These are phyloP conservation scores for Otolemur crassicaudatus DNA, from an alignment of 2,797 vertebrate genomes.

Conservation along the genomic window DNA sequence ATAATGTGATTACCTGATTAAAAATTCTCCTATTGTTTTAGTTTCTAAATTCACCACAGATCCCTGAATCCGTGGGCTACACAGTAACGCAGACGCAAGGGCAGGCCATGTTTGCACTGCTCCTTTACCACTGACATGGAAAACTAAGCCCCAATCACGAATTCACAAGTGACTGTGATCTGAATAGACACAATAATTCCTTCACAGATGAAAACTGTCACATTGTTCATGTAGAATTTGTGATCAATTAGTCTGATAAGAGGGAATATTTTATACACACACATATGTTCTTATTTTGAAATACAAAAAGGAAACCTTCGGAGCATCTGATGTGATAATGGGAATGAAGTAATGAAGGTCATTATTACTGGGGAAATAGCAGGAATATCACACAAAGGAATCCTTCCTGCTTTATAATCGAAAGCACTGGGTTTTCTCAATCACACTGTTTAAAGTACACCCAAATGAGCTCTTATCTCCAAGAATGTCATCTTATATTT, in stretches of 20 bases:
- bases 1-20: not conserved
- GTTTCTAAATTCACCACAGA: not conserved
- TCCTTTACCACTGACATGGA: not conserved
- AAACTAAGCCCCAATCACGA: not conserved
- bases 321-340: not conserved
- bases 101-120: not conserved
- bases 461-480: not conserved
- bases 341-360: not conserved
- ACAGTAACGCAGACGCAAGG: not conserved
- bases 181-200: not conserved
- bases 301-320: not conserved
- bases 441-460: constrained; percentile 23
- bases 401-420: not conserved
- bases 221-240: not conserved
- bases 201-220: not conserved
- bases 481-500: constrained; percentile 37
- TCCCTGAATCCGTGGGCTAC: not conserved
- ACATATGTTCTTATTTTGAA: not conserved
- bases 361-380: not conserved
- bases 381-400: not conserved
- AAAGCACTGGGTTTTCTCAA: not conserved
- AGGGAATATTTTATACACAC: not conserved
- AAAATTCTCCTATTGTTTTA: not conserved
- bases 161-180: not conserved
- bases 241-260: not conserved